Evolutionary conservation across 2,888 invertebrate species (phyloP).

Genomic region (Drymonia ruficornis): DNA sequence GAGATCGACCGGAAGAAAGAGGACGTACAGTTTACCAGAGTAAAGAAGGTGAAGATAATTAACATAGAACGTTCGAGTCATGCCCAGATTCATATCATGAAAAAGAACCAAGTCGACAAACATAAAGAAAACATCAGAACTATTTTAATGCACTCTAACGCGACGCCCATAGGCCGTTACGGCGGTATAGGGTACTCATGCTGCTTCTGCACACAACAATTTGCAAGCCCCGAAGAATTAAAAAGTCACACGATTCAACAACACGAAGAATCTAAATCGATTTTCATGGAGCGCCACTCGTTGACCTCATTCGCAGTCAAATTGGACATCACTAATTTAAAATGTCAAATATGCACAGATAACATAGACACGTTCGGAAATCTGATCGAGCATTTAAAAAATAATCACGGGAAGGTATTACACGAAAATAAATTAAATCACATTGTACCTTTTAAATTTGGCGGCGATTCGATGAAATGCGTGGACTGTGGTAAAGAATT

Average conservation of each 20-base stretch:
- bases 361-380: constrained; percentile 34
- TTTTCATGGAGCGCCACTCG: constrained; percentile 30
- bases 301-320: constrained; percentile 46
- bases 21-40: too few species aligned
- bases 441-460: constrained; percentile 57
- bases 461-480: constrained; percentile 44
- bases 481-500: constrained; percentile 46
- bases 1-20: background rate
- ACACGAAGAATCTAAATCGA: constrained; percentile 24
- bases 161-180: constrained; percentile 51
- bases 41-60: background rate
- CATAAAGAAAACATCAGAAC: constrained; percentile 44
- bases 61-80: background rate
- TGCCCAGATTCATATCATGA: background rate
- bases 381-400: constrained; percentile 46
- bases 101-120: constrained; percentile 36
- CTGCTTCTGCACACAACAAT: constrained; percentile 52
- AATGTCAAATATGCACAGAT: constrained; percentile 53
- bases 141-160: constrained; percentile 44
- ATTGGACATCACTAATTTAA: constrained; percentile 60
- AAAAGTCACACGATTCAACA: constrained; percentile 51
- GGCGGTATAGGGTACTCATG: constrained; percentile 51
- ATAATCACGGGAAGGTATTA: constrained; percentile 41
- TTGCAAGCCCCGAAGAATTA: constrained; percentile 47
- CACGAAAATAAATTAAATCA: constrained; percentile 45